These are phyloP conservation scores for Antitype chi DNA, from an alignment of 2,888 invertebrate genomes.

Conservation along the genomic window DNA sequence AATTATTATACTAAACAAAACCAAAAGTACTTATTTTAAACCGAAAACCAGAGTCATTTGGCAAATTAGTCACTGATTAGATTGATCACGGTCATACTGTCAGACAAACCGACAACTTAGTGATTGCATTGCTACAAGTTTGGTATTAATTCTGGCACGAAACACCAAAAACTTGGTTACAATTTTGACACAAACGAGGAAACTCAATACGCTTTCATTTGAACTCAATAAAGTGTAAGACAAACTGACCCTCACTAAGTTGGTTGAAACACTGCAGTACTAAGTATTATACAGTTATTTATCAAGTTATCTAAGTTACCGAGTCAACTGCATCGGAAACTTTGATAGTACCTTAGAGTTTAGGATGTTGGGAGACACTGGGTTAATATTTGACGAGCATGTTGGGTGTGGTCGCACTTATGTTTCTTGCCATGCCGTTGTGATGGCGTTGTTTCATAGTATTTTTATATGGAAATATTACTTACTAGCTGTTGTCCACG, in stretches of 20 bases:
- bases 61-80: neutral
- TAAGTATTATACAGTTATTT: slow-evolving; percentile 69
- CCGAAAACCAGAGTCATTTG: neutral
- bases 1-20: neutral
- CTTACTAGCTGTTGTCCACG: no score
- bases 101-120: neutral
- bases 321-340: slow-evolving; percentile 70
- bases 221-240: slow-evolving; percentile 48
- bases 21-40: neutral
- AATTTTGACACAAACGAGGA: slow-evolving; percentile 11
- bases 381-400: slow-evolving; percentile 19
- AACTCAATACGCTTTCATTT: slow-evolving; percentile 22
- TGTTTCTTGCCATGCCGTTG: no score
- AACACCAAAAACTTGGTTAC: neutral
- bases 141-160: neutral
- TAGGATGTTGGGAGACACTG: slow-evolving; percentile 32
- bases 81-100: rapidly evolving
- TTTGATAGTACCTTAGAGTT: slow-evolving; percentile 64
- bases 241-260: slow-evolving; percentile 54
- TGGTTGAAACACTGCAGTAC: slow-evolving; percentile 41
- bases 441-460: neutral
- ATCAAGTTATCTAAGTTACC: slow-evolving; percentile 68
- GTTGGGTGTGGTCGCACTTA: neutral
- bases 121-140: neutral
- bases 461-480: no score